phyloP scores from a whole-genome alignment of 2,797 vertebrate species.

The Molossus alvarezi region DNA sequence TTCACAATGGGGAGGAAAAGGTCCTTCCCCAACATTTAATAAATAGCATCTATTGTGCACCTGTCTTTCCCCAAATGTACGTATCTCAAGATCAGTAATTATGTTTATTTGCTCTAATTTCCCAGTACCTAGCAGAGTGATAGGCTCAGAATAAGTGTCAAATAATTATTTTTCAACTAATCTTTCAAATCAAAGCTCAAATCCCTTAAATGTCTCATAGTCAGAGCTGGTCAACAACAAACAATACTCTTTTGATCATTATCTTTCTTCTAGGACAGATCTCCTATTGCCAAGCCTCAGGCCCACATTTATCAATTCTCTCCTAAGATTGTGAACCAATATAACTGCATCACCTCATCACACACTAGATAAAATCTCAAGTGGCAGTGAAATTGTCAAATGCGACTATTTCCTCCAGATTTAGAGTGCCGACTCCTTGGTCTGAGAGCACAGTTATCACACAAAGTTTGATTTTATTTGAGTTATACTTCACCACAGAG shows the following conservation, averaged over 20 bases:
- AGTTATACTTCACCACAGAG: slow-evolving; percentile 57
- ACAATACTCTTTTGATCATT: background rate
- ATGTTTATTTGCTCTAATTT: slow-evolving; percentile 31
- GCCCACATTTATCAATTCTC: background rate
- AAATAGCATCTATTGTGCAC: background rate
- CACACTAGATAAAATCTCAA: slow-evolving; percentile 42
- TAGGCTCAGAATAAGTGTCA: background rate
- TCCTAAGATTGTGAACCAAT: background rate
- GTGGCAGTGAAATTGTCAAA: slow-evolving; percentile 54
- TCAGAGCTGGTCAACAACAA: slow-evolving; percentile 36
- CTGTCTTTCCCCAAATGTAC: slow-evolving; percentile 38
- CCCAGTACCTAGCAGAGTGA: background rate
- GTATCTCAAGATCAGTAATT: slow-evolving; percentile 9
- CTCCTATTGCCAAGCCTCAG: background rate
- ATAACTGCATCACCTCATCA: slow-evolving; percentile 15
- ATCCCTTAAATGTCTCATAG: slow-evolving; percentile 22
- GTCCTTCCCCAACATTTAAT: background rate
- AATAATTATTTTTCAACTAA: slow-evolving; percentile 64
- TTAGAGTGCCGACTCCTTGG: background rate
- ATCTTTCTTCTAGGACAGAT: slow-evolving; percentile 42
- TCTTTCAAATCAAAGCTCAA: slow-evolving; percentile 63
- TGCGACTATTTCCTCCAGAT: slow-evolving; percentile 56
- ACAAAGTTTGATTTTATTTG: slow-evolving; percentile 6
- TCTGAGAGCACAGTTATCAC: slow-evolving; percentile 4
- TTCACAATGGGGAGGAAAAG: background rate